Evolutionary conservation across 2,797 vertebrate genomes (phyloP), one percentile per base, ranked within the genome.

Genomic region (Syngnathus rostellatus): DNA sequence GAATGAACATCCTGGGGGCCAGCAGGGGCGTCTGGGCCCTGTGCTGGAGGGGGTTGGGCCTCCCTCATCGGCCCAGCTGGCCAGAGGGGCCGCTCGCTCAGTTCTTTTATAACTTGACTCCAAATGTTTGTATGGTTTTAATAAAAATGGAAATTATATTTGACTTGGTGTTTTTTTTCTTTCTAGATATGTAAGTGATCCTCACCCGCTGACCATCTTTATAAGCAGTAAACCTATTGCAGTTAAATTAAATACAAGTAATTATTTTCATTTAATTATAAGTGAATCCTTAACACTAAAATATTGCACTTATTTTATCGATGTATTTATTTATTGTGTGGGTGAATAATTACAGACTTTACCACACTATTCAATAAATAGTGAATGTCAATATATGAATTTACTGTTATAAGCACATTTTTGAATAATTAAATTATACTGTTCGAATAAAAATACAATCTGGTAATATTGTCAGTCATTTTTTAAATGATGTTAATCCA

Each of bases 91-190:
- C 92, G 90, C 90, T 94, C 93, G 91, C 91, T 94, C 93, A 90
- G 91, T 86, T 92, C 89, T 98, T 98, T 98, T 98, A 92, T 96
- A 97, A 95, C 90, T 58, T 91, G 93, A 95, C 86, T 87, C 90
- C 85, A 91, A 91, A 93, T 91, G 91, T 96, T 98, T 99, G 94
- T 98, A 98, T 93, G 87, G 92, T 95, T 94, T 98, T 94, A 98
- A 98, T 99, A 98, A 89, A 91, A 87, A 90, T 69, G 76, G 62
- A 89, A 86, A 86, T 89, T 92, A 92, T 92, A 91, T 91, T 91
- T 91, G 69, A 78, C 69, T 82, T 73, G 14, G 6, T 48, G 41
- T 31, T 31, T 46, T 50, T 51, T 64, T 21, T 43, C 6, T 10
- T 8, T 59, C 31, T 16, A 31, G 2, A 31, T 37, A 16, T 25